These are phyloP conservation scores for Phasianus colchicus DNA, from an alignment of 2,113 vertebrate genomes.

Conservation along the genomic window DNA sequence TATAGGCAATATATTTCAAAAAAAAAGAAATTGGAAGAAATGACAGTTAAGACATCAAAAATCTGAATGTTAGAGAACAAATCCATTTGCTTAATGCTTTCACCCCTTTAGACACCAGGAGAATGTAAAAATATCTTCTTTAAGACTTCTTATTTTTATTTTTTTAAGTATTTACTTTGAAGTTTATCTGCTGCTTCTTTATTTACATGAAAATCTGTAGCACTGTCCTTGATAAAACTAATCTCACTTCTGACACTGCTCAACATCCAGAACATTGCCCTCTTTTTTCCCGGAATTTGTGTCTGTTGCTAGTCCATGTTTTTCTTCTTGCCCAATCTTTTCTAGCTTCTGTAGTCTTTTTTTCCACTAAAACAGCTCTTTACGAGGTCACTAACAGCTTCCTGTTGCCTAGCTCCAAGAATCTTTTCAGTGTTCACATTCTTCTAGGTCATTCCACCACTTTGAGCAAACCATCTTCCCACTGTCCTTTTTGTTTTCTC, in stretches of 20 bases:
- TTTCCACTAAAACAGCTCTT: slow-evolving; percentile 13
- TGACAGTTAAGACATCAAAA: not conserved
- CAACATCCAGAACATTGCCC: slow-evolving; percentile 17
- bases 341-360: slow-evolving; percentile 27
- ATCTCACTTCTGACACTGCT: not conserved
- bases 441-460: slow-evolving; percentile 45
- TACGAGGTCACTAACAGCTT: slow-evolving; percentile 49
- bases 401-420: not conserved
- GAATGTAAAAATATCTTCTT: not conserved
- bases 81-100: slow-evolving; percentile 16
- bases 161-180: not conserved
- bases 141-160: not conserved
- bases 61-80: not conserved
- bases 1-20: not conserved
- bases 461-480: not conserved
- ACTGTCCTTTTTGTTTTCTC: not conserved
- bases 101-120: not conserved
- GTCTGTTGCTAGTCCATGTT: not conserved
- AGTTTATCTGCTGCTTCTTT: not conserved
- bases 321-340: not conserved
- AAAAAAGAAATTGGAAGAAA: not conserved
- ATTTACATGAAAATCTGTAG: not conserved
- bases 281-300: slow-evolving; percentile 27
- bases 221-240: not conserved
- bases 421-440: slow-evolving; percentile 31